Evolutionary conservation across 2,113 vertebrate species (phyloP), one percentile per base, ranked within the genome.

Genomic region (Scalopus aquaticus): DNA sequence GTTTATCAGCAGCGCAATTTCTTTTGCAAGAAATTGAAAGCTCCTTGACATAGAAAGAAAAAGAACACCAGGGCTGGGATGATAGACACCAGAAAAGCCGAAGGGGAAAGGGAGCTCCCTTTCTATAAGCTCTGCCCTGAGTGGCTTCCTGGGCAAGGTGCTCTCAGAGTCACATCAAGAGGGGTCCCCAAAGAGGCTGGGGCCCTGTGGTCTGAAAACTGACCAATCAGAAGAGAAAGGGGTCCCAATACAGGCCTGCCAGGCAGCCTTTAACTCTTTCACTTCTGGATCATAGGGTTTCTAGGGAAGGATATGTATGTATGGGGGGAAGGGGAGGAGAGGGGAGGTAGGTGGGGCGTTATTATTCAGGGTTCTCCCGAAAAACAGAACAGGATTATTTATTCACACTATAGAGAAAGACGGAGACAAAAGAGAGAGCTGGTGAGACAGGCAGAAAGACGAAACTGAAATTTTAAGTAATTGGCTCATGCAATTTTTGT

Each of bases 1-100:
- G 95, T 97, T 97, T 96, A 97, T 96, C 93, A 94, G 93, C 70
- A 32, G 88, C 10, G 17, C 84, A 82, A 94, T 97, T 97, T 97
- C 94, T 97, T 96, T 90, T 79, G 93, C 60, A 77, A 93, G 86
- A 92, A 94, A 95, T 60, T 84, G 95, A 96, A 96, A 91, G 17
- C 94, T 85, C 76, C 90, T 94, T 89, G 81, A 88, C 81, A 56
- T 37, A 93, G 79, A 89, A 94, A 88, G 65, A 76, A 49, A 97
- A 93, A 73, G 72, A 96, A 78, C 49, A 67, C n/a, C n/a, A 39
- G 49, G 46, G 3, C 80, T 74, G 19, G 44, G 76, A 37, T 70
- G 73, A 91, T 7, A 69, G 70, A 78, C 65, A 65, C 37, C 44
- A 82, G 86, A 17, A 76, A 72, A 67, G 42, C 69, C 51, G 62